Evolutionary conservation across 1,140 invertebrate genomes (phyloP).

Genomic region (Macrostomum lignano): DNA sequence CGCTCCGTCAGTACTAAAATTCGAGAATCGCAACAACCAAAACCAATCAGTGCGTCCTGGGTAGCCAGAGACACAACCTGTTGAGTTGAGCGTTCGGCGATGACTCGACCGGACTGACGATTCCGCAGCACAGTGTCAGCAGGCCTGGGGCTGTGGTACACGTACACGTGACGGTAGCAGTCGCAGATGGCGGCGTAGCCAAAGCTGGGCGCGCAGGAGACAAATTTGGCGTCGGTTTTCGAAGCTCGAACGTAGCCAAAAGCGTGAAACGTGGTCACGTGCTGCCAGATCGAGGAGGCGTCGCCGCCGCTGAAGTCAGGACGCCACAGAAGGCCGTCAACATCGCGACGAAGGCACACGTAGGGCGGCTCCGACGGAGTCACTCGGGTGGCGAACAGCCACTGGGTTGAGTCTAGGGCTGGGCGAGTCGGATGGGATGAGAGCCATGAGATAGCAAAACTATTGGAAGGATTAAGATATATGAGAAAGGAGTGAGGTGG

Average conservation of each 20-base stretch:
- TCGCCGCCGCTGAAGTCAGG: conserved; percentile 11
- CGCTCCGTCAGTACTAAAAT: too few relatives aligned
- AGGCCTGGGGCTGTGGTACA: conserved; percentile 38
- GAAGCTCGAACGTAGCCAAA: conserved; percentile 56
- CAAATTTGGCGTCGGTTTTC: conserved; percentile 46
- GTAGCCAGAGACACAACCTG: too few relatives aligned
- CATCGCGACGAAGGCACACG: conserved; percentile 45
- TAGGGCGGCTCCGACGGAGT: conserved; percentile 28
- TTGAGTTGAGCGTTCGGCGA: too few relatives aligned
- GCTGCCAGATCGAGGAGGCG: conserved; percentile 14
- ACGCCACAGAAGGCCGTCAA: conserved; percentile 51
- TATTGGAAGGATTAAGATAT: too few relatives aligned
- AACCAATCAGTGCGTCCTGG: too few relatives aligned
- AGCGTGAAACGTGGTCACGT: conserved; percentile 31
- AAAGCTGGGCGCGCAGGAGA: conserved; percentile 39
- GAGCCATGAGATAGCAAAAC: too few relatives aligned
- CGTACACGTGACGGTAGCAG: conserved; percentile 39
- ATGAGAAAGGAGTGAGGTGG: too few relatives aligned
- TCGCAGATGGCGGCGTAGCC: conserved; percentile 45
- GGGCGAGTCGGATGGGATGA: too few relatives aligned
- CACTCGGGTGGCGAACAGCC: conserved; percentile 31
- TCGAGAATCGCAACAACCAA: too few relatives aligned
- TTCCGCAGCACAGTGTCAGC: too few relatives aligned
- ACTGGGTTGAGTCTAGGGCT: too few relatives aligned
- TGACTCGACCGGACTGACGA: too few relatives aligned